A percentile compares a stretch with the other conserved stretches of the same genome.
These are phyloP conservation scores for Alca torda DNA, from an alignment of 2,797 vertebrate species.

Conservation along the genomic window DNA sequence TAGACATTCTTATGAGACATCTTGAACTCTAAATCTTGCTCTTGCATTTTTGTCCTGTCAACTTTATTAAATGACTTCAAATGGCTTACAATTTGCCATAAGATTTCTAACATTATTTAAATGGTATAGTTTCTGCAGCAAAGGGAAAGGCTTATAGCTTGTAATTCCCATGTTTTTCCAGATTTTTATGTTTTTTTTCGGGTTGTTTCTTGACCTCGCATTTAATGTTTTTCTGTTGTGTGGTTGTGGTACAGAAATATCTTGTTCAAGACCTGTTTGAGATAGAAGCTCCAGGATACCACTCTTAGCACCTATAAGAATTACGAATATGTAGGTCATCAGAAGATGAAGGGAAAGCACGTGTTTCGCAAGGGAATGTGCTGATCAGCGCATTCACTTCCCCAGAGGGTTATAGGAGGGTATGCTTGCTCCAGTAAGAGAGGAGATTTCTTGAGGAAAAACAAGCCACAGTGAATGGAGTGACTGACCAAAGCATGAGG, in stretches of 20 bases:
- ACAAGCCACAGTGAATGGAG: background rate
- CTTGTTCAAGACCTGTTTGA: background rate
- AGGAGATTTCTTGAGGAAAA: background rate
- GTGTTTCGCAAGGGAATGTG: background rate
- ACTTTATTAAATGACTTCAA: background rate
- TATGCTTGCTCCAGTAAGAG: background rate
- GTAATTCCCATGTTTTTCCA: background rate
- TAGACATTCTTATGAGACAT: background rate
- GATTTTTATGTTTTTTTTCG: background rate
- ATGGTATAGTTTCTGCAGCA: background rate
- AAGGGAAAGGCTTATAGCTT: background rate
- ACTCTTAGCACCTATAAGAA: background rate
- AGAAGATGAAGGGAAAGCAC: background rate
- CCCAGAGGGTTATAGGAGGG: background rate
- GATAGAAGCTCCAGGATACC: background rate
- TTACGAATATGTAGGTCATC: background rate
- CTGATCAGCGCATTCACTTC: background rate
- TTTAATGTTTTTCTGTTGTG: background rate
- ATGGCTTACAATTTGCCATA: background rate
- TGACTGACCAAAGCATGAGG: background rate
- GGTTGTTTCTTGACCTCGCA: background rate
- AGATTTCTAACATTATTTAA: background rate
- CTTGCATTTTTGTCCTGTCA: background rate
- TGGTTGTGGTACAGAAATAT: background rate
- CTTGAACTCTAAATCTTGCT: background rate